Base-by-base conservation (phyloP, 2,888 invertebrate genomes). In the Epinotia ramella region DNA sequence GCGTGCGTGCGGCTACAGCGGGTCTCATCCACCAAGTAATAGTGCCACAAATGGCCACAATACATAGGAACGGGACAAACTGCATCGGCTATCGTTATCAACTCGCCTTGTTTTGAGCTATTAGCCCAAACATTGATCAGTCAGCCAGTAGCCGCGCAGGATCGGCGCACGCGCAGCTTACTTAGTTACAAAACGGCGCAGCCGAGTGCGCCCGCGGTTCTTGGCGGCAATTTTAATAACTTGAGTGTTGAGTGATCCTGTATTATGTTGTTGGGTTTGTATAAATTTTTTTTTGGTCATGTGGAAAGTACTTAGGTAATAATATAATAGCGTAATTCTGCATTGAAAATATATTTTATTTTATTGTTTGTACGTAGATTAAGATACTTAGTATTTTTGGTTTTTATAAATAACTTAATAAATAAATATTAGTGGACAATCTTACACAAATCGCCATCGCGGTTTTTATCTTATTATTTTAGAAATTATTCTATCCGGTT, bases 121-220 rank as follows among this genome's bases (percentile, higher is more conserved):
- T 13, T 28, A 69, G 40, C 44, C 44, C 60, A 56, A 66, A 67
- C 67, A 69, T 59, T 20, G 63, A 63, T 63, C 53, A 66, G 49
- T 53, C 49, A 53, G n/a, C 49, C 49, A 5, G 53, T 40, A 40
- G 40, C 40, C 53, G n/a, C 53, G 53, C 53, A 49, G 72, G 73
- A 46, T 59, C 77, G 64, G 57, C 74, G 64, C 66, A 28, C 56
- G 64, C 78, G 73, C 78, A 69, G 79, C 81, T 78, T 20, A 62
- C 9, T 9, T 88, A 90, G 87, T 91, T 87, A 84, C 87, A 89
- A 87, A 87, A 88, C 84, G 75, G 82, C 83, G 84, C 84, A 86
- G 78, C 75, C 75, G 80, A 75, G 84, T 74, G 65, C 84, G 81
- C 85, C 80, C 88, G 85, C 77, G 20, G 24, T 70, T 68, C 20